phyloP scores from a whole-genome alignment of 64 coral and sea anemone genomes.

The Platygyra sinensis region DNA sequence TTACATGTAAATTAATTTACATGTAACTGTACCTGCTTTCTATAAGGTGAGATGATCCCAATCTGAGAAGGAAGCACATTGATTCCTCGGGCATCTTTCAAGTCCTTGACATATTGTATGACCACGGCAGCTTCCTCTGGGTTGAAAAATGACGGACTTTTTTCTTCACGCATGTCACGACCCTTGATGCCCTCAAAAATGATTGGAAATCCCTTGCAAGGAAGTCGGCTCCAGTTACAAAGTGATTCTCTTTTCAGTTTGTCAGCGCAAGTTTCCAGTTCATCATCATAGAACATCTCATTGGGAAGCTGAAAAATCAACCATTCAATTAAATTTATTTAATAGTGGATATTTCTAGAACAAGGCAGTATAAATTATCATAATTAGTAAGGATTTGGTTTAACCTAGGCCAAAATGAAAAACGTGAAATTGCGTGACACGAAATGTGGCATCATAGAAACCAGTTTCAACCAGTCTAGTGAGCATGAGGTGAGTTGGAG shows the following conservation, averaged over 20 bases:
- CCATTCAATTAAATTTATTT: no score
- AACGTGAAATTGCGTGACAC: no score
- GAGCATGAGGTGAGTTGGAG: no score
- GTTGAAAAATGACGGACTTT: conserved; percentile 74
- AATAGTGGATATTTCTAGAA: no score
- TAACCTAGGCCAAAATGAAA: no score
- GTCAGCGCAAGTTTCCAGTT: conserved; percentile 62
- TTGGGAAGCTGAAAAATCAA: conserved; percentile 36
- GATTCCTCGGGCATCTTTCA: conserved; percentile 50
- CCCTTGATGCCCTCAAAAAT: conserved; percentile 62
- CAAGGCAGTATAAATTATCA: no score
- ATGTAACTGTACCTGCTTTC: conserved; percentile 56
- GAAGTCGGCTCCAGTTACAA: conserved; percentile 63
- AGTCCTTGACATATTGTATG: conserved; percentile 57
- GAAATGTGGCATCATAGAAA: no score
- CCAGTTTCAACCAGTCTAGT: no score
- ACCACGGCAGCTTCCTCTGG: conserved; percentile 60
- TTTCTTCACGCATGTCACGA: conserved; percentile 56
- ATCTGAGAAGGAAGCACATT: conserved; percentile 43
- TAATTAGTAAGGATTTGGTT: no score
- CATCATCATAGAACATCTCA: conserved; percentile 77
- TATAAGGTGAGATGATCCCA: conserved; percentile 71
- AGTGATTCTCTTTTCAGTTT: conserved; percentile 46
- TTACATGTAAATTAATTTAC: no score
- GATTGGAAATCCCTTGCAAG: conserved; percentile 63